These are phyloP conservation scores for Hapalemur alaotrensis DNA, from an alignment of 2,797 vertebrate genomes.

Conservation along the genomic window DNA sequence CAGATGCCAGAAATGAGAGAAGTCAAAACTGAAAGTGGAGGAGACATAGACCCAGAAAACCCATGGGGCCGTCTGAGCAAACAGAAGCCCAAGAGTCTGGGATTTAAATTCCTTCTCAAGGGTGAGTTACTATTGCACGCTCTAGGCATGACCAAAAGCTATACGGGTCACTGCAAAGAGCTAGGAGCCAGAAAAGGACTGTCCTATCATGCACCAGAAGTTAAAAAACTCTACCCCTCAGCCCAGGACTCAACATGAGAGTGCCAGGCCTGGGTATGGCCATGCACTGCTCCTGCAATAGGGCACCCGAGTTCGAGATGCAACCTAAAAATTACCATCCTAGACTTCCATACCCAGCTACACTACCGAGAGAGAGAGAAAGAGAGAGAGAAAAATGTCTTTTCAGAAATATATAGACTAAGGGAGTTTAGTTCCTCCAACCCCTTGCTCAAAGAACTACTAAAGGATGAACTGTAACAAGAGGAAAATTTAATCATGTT, in stretches of 20 bases:
- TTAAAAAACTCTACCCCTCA: neutral
- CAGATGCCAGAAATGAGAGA: neutral
- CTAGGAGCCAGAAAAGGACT: neutral
- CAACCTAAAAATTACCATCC: neutral
- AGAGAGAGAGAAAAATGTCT: neutral
- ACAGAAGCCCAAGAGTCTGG: neutral
- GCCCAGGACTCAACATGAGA: neutral
- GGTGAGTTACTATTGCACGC: neutral
- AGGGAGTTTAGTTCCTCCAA: neutral
- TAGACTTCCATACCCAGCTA: neutral
- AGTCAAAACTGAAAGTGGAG: neutral
- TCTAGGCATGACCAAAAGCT: neutral
- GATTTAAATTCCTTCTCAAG: neutral
- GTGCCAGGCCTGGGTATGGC: neutral
- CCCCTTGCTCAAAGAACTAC: neutral
- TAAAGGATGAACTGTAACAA: neutral
- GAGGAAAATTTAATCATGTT: conserved; percentile 3
- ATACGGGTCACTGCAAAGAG: neutral
- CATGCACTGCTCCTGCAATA: neutral
- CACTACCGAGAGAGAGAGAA: neutral
- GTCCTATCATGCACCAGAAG: neutral
- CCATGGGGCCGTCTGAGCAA: neutral
- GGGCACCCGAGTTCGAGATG: neutral
- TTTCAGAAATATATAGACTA: neutral
- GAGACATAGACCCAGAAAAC: neutral